Base-by-base conservation (phyloP, 2,113 vertebrate genomes). In the Hyperopisus bebe region DNA sequence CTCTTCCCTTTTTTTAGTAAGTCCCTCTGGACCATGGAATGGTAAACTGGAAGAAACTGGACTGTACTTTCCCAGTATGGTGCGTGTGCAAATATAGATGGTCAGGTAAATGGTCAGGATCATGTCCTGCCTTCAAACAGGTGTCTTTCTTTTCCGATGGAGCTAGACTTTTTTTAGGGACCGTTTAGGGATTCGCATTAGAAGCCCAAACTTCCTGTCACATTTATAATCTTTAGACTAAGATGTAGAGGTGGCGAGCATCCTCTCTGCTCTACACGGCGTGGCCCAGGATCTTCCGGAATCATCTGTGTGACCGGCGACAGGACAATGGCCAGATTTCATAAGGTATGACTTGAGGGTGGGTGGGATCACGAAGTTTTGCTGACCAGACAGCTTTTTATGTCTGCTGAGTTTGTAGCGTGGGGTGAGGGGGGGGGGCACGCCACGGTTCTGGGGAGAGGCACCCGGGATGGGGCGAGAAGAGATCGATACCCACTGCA, bases 1-100 rank as follows among this genome's bases (percentile, higher is more conserved):
- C 92, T 92, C 39, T 47, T 87, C 15, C 17, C 93, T 92, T 91
- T 90, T 91, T 92, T 92, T 92, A 90, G 88, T 93, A 62, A 86
- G 89, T 53, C 91, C 89, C 62, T 88, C 39, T 90, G 74, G 88
- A 90, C 89, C 88, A 58, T 89, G 77, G 82, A 87, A 91, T 92
- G 90, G 89, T 90, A 84, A 90, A 91, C 89, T 89, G 88, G 88
- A 86, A 85, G 86, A 88, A 83, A 47, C 58, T 84, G 58, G 90
- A 83, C 77, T 84, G 31, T 77, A 90, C 42, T 86, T 35, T 89
- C 35, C 15, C 48, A 31, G 46, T 88, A 47, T 87, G 91, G 44
- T 90, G 27, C 90, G 86, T 70, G 46, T 83, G 48, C 90, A 91
- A 19, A 19, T 53, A 53, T 19, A 19, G 11, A 46, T 46, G 46